Evolutionary conservation across 1,140 invertebrate genomes (phyloP).

Genomic region (Drosophila dunni): DNA sequence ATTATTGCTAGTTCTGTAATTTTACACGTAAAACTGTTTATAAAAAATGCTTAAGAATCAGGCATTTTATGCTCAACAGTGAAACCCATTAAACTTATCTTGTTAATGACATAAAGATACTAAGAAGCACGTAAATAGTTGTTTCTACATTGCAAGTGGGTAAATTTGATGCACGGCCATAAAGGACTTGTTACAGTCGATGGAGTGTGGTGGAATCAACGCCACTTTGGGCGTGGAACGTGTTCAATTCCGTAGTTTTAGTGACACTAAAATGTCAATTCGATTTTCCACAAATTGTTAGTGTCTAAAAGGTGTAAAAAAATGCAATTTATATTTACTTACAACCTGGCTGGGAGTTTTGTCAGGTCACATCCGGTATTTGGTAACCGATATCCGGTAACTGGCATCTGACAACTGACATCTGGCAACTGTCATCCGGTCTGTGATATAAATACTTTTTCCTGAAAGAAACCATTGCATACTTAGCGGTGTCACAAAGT

Average conservation of each 20-base stretch:
- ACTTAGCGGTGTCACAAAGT: slow-evolving; percentile 42
- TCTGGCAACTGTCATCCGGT: slow-evolving; percentile 3
- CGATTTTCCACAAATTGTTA: slow-evolving; percentile 28
- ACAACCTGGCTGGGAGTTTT: not conserved
- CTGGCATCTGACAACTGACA: not conserved
- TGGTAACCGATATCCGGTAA: not conserved
- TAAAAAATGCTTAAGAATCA: too few species aligned
- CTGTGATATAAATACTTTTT: too few species aligned
- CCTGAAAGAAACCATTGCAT: slow-evolving; percentile 1
- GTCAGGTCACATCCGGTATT: not conserved
- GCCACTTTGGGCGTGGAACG: slow-evolving; percentile 2
- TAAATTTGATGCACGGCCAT: too few species aligned
- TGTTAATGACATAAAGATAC: too few species aligned
- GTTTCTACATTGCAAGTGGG: not conserved
- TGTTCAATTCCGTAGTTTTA: slow-evolving; percentile 16
- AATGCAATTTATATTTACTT: slow-evolving; percentile 50
- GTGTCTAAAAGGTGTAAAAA: slow-evolving; percentile 46
- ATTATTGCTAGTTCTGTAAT: too few species aligned
- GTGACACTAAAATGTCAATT: slow-evolving; percentile 38
- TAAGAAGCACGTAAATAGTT: too few species aligned
- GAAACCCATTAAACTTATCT: too few species aligned
- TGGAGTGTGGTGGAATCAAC: not conserved
- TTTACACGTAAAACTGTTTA: too few species aligned
- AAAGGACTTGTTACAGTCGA: too few species aligned
- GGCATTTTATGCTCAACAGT: too few species aligned